A percentile compares a stretch with the other conserved stretches of the same genome.
Conservation (phyloP, 2,797 vertebrate genomes). For the Amphiprion clarkii region DNA sequence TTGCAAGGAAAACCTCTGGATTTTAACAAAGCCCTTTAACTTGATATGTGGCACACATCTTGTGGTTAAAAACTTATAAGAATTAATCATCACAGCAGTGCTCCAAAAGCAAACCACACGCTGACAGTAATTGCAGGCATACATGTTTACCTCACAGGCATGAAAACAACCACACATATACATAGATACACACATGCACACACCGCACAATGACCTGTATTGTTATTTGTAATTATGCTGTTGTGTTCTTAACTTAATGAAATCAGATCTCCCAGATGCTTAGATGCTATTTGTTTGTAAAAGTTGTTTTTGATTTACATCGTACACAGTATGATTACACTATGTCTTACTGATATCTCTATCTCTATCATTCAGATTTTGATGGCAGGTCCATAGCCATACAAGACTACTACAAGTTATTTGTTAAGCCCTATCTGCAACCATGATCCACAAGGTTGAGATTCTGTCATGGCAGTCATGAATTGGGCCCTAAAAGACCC, state of each 20-base stretch:
- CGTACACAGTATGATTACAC: constrained; percentile 49
- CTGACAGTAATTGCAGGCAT: constrained; percentile 75
- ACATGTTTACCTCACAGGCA: constrained; percentile 46
- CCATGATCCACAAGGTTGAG: constrained; percentile 15
- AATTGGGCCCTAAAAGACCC: constrained; percentile 48
- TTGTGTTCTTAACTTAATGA: constrained; percentile 62
- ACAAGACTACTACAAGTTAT: constrained; percentile 7
- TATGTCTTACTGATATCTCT: constrained; percentile 49
- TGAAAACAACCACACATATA: constrained; percentile 40
- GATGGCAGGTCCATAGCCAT: constrained; percentile 32
- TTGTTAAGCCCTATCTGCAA: constrained; percentile 21
- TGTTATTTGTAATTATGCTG: constrained; percentile 70
- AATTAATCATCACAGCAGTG: constrained; percentile 68
- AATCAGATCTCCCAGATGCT: constrained; percentile 60
- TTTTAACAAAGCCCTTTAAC: constrained; percentile 67
- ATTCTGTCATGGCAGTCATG: constrained; percentile 26
- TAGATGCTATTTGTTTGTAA: constrained; percentile 70
- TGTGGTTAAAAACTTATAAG: constrained; percentile 70
- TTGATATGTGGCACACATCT: constrained; percentile 74
- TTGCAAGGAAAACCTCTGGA: constrained; percentile 29
- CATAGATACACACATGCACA: constrained; percentile 32
- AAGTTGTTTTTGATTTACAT: constrained; percentile 66
- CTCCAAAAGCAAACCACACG: constrained; percentile 63
- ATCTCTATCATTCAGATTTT: constrained; percentile 46
- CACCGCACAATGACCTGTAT: constrained; percentile 70